Evolutionary conservation across 2,888 invertebrate species (phyloP).

Genomic region (Abrostola tripartita): DNA sequence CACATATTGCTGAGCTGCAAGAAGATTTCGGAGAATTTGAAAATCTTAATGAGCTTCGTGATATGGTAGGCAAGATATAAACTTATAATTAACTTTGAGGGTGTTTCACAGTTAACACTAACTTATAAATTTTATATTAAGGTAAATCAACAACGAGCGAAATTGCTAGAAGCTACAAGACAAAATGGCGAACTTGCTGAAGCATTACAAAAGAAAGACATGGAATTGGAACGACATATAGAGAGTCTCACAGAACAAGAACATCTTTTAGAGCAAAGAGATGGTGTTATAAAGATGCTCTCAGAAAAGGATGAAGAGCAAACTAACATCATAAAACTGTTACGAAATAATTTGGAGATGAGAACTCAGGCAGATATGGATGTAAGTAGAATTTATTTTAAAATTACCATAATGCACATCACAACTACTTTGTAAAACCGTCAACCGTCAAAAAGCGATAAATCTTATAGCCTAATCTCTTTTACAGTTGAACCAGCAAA

Average conservation of each 20-base stretch:
- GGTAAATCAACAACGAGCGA: constrained; percentile 73
- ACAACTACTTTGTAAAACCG: too few species aligned
- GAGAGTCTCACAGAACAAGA: constrained; percentile 65
- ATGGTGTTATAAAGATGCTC: constrained; percentile 70
- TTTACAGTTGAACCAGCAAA: constrained; percentile 70
- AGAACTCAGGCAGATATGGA: constrained; percentile 71
- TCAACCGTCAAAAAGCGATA: not conserved
- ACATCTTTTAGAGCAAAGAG: constrained; percentile 66
- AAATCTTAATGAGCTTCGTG: constrained; percentile 71
- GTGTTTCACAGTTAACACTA: not conserved
- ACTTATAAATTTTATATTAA: constrained; percentile 39
- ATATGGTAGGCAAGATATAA: constrained; percentile 64
- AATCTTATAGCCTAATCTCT: constrained; percentile 5
- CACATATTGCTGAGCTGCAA: constrained; percentile 71
- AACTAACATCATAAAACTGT: constrained; percentile 72
- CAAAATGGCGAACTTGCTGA: constrained; percentile 70
- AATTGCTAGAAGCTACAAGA: constrained; percentile 66
- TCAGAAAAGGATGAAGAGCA: constrained; percentile 79
- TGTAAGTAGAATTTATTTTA: constrained; percentile 58
- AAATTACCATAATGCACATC: not conserved
- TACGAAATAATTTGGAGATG: constrained; percentile 75
- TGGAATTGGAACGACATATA: constrained; percentile 63
- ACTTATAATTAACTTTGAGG: not conserved
- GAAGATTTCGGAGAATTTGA: constrained; percentile 76
- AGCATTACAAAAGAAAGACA: constrained; percentile 70